Conservation (phyloP, 2,888 invertebrate species). For the Cremastinae sp. region DNA sequence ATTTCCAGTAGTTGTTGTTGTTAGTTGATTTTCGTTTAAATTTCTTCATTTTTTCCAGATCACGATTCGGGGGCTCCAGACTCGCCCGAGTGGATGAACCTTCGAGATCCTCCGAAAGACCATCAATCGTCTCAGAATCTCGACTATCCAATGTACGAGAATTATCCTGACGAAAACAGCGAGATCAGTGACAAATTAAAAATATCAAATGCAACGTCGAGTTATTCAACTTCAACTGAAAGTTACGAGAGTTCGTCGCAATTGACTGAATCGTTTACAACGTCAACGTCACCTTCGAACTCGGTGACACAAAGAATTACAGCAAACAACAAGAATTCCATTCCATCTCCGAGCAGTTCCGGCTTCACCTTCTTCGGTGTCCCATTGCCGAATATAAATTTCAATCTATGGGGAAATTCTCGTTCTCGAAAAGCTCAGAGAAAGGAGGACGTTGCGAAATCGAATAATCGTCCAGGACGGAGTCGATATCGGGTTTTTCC, state of each 20-base stretch:
- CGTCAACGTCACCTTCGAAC: conserved; percentile 19
- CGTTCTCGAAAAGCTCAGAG: conserved; percentile 77
- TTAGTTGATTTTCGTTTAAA: not conserved
- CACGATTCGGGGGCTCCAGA: conserved; percentile 78
- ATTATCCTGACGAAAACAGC: conserved; percentile 91
- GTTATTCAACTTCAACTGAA: too few relatives aligned
- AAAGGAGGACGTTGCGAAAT: conserved; percentile 75
- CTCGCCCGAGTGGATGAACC: conserved; percentile 82
- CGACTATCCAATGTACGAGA: conserved; percentile 89
- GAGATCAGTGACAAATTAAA: too few relatives aligned
- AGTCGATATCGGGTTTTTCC: conserved; percentile 78
- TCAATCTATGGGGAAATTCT: conserved; percentile 83
- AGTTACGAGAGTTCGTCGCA: too few relatives aligned
- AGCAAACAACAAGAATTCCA: conserved; percentile 70
- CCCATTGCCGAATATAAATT: conserved; percentile 87
- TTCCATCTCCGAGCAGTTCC: conserved; percentile 82
- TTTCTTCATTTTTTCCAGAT: too few relatives aligned
- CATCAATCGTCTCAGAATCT: conserved; percentile 75
- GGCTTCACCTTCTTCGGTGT: conserved; percentile 93
- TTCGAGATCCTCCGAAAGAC: conserved; percentile 81
- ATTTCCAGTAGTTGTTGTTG: too few relatives aligned
- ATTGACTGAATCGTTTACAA: conserved; percentile 35
- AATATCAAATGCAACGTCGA: too few relatives aligned
- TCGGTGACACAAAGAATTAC: conserved; percentile 78
- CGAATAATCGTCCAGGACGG: conserved; percentile 71